Evolutionary conservation across 2,113 vertebrate genomes (phyloP).

Genomic region (Brachionichthys hirsutus): DNA sequence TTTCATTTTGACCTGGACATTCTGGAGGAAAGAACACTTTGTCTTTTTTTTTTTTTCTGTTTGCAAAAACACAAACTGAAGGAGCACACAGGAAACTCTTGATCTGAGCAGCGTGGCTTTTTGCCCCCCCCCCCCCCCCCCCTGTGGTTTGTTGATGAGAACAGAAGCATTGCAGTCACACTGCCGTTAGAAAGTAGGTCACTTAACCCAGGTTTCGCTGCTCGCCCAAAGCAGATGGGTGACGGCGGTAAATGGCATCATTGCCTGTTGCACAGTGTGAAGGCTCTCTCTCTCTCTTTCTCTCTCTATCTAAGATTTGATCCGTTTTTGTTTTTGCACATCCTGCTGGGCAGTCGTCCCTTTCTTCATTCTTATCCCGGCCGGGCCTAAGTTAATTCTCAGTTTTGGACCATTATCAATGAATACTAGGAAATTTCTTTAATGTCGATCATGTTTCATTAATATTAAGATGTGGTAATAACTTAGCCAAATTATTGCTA

Average conservation of each 20-base stretch:
- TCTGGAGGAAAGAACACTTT: no score
- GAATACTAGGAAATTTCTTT: no score
- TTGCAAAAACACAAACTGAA: conserved; percentile 5
- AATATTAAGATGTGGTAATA: background rate
- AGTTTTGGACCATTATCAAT: no score
- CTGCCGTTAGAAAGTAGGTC: conserved; percentile 68
- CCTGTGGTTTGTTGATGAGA: conserved; percentile 50
- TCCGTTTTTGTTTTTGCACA: no score
- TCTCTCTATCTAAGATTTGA: no score
- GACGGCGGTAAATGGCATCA: conserved; percentile 72
- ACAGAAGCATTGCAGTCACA: conserved; percentile 49
- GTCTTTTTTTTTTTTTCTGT: background rate
- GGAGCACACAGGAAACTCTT: conserved; percentile 2
- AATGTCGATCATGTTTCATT: background rate
- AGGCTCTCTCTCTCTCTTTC: conserved; percentile 50
- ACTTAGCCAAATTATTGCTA: background rate
- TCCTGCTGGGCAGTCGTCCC: conserved; percentile 48
- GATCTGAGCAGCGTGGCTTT: conserved; percentile 19
- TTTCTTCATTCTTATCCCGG: conserved; percentile 24
- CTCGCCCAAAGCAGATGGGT: conserved; percentile 67
- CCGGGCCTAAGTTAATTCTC: no score
- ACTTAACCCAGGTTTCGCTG: conserved; percentile 59
- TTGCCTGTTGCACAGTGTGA: conserved; percentile 43
- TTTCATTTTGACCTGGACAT: no score
- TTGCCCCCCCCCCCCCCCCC: conserved; percentile 5